Conservation (phyloP, 2,888 invertebrate species). For the Cyclophora punctaria region DNA sequence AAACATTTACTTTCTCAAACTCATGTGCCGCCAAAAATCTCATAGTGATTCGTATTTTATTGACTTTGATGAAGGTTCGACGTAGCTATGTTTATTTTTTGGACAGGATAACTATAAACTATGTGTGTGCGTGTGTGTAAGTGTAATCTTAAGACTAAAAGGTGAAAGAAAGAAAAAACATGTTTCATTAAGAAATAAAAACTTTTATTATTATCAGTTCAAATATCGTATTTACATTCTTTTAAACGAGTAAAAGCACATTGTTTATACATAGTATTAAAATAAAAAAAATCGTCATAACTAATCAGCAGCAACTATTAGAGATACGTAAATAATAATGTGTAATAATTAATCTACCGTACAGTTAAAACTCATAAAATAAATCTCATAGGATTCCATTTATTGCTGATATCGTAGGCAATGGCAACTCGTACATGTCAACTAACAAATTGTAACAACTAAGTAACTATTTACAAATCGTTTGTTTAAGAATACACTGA, state of each 20-base stretch:
- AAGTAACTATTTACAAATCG: constrained; percentile 35
- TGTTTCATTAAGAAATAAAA: constrained; percentile 69
- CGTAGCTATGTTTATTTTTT: constrained; percentile 2
- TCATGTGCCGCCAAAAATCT: too few relatives aligned
- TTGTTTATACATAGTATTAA: constrained; percentile 62
- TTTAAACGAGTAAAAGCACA: constrained; percentile 74
- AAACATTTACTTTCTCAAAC: too few relatives aligned
- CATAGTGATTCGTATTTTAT: too few relatives aligned
- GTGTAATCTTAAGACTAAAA: constrained; percentile 2
- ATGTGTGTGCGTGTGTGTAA: too few relatives aligned
- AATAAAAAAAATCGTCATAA: constrained; percentile 40
- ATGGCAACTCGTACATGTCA: constrained; percentile 55
- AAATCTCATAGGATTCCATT: constrained; percentile 44
- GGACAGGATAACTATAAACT: not conserved
- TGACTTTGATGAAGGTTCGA: too few relatives aligned
- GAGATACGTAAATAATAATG: constrained; percentile 44
- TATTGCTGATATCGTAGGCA: constrained; percentile 34
- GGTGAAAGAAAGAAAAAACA: constrained; percentile 28
- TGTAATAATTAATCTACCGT: constrained; percentile 45
- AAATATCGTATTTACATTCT: constrained; percentile 76
- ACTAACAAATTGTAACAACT: constrained; percentile 17
- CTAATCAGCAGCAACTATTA: constrained; percentile 46
- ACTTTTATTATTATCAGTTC: constrained; percentile 77
- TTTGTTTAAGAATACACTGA: constrained; percentile 4
- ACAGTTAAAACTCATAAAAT: constrained; percentile 39